Conservation (phyloP, 2,888 invertebrate species). For the Ichneumon xanthorius region DNA sequence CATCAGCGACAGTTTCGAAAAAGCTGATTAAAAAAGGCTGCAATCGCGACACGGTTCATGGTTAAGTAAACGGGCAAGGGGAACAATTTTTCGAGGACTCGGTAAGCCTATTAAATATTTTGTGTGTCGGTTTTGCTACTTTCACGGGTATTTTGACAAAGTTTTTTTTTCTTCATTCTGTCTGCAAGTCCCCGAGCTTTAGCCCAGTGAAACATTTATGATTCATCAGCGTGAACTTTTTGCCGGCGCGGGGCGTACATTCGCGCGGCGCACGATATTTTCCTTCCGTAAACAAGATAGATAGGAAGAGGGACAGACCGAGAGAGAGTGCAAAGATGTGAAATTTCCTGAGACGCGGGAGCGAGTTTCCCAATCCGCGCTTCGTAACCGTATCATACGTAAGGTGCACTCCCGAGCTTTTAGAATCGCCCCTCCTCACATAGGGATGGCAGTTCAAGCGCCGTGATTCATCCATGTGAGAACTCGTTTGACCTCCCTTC, state of each 20-base stretch:
- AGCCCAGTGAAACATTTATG: conserved; percentile 23
- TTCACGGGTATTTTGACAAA: background rate
- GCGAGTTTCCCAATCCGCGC: background rate
- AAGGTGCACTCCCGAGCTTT: conserved; percentile 9
- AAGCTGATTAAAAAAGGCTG: background rate
- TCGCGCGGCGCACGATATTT: conserved; percentile 3
- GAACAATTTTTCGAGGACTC: background rate
- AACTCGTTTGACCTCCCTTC: conserved; percentile 27
- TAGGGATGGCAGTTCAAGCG: conserved; percentile 7
- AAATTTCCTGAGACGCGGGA: background rate
- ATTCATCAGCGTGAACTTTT: conserved; percentile 30
- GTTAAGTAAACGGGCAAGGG: background rate
- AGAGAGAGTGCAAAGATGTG: background rate
- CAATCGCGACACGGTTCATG: background rate
- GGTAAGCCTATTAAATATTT: conserved; percentile 20
- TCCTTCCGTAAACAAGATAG: background rate
- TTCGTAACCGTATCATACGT: background rate
- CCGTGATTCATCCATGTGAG: conserved; percentile 11
- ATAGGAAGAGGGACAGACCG: background rate
- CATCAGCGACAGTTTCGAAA: background rate
- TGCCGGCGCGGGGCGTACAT: background rate
- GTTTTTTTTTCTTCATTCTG: background rate
- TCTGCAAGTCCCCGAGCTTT: background rate
- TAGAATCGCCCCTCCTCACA: conserved; percentile 2
- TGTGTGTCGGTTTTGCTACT: background rate